A percentile compares a stretch with the other conserved stretches of the same genome.
These are phyloP conservation scores for Actinernus sp. DNA, from an alignment of 92 coral and sea anemone genomes.

Conservation along the genomic window DNA sequence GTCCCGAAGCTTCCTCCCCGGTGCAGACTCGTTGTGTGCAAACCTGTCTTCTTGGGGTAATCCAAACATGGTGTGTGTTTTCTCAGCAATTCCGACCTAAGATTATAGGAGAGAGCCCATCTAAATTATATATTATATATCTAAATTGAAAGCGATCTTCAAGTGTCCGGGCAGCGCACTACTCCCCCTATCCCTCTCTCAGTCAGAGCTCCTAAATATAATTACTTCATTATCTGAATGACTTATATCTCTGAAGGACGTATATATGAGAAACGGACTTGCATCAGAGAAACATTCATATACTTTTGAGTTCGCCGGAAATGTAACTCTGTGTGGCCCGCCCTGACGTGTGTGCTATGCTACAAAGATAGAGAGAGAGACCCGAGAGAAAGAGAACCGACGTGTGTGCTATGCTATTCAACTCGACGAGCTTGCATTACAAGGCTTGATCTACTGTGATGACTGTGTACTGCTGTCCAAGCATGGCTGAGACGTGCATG, in stretches of 20 bases:
- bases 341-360: no score
- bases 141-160: not conserved
- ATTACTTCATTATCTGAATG: constrained; percentile 35
- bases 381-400: no score
- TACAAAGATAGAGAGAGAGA: no score
- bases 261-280: constrained; percentile 51
- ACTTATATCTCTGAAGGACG: constrained; percentile 60
- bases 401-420: no score
- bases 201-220: no score
- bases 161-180: not conserved
- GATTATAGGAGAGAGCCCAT: constrained; percentile 50
- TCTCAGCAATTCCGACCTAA: constrained; percentile 56
- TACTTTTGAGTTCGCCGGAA: no score
- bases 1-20: constrained; percentile 52
- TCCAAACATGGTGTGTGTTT: constrained; percentile 58
- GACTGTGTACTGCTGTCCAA: constrained; percentile 54
- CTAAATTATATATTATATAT: not conserved
- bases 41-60: constrained; percentile 63
- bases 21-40: constrained; percentile 60
- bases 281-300: no score
- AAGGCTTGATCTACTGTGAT: constrained; percentile 65
- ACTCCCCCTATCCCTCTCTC: not conserved
- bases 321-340: no score
- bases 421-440: constrained; percentile 58
- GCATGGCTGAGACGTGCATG: constrained; percentile 51